Evolutionary conservation across 2,888 invertebrate species (phyloP).

Genomic region (Chouioia cunea): DNA sequence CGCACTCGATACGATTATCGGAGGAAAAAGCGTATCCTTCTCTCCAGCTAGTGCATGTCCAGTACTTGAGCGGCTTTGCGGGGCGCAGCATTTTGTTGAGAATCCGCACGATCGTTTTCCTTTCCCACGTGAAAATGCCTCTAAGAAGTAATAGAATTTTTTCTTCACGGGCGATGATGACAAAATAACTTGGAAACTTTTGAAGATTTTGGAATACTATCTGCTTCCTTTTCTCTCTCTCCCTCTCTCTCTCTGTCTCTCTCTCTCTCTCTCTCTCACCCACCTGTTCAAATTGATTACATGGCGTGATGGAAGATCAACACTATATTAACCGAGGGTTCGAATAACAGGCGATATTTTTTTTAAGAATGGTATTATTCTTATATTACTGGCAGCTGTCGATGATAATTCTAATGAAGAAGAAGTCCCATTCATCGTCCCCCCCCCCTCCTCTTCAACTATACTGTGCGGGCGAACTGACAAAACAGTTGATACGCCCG

Average conservation of each 20-base stretch:
- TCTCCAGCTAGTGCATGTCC: constrained; percentile 15
- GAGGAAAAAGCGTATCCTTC: constrained; percentile 44
- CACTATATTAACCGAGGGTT: no score
- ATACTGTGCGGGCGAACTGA: constrained; percentile 64
- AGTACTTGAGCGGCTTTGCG: constrained; percentile 14
- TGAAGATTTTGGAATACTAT: no score
- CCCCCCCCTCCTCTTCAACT: no score
- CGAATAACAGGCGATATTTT: no score
- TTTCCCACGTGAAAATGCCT: no score
- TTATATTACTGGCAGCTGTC: constrained; percentile 34
- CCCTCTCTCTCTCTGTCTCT: background rate
- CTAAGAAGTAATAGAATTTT: no score
- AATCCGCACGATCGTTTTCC: no score
- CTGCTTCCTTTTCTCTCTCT: no score
- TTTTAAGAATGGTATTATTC: constrained; percentile 27
- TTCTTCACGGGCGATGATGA: no score
- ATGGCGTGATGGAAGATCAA: no score
- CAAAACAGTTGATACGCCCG: constrained; percentile 66
- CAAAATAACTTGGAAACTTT: no score
- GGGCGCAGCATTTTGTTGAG: constrained; percentile 18
- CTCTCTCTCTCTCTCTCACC: background rate
- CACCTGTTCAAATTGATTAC: no score
- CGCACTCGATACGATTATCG: constrained; percentile 6
- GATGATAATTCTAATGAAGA: constrained; percentile 57
- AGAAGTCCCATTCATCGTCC: constrained; percentile 63